Conservation (phyloP, 2,797 vertebrate species). For the Hemibagrus guttatus region DNA sequence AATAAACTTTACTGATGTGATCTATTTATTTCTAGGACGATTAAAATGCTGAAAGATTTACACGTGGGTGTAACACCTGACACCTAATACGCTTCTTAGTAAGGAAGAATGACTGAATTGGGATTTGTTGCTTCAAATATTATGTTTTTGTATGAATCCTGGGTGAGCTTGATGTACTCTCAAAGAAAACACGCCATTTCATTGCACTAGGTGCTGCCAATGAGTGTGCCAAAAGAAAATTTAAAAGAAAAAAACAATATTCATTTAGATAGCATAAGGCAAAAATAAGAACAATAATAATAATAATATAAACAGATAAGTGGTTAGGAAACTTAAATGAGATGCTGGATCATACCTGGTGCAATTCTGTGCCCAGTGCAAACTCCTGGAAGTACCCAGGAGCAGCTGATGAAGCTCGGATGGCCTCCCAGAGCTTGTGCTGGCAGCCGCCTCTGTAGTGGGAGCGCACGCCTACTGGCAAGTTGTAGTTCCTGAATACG, state of each 20-base stretch:
- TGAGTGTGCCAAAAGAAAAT: neutral
- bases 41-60: neutral
- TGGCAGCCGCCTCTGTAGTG: conserved; percentile 87
- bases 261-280: neutral
- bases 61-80: neutral
- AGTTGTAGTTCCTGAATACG: conserved; percentile 96
- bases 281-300: neutral
- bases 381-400: conserved; percentile 52
- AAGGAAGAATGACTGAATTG: neutral
- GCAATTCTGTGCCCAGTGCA: conserved; percentile 43
- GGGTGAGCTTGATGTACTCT: neutral
- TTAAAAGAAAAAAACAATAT: neutral
- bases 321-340: neutral
- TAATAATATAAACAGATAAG: neutral
- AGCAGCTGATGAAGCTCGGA: conserved; percentile 46
- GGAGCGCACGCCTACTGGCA: conserved; percentile 87
- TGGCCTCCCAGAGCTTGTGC: conserved; percentile 69
- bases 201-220: neutral
- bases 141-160: neutral
- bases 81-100: neutral
- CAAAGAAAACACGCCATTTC: neutral
- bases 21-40: neutral
- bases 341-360: conserved; percentile 32
- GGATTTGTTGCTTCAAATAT: neutral
- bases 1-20: neutral